Base-by-base conservation (phyloP, 2,113 vertebrate species). In the Mesocricetus auratus region DNA sequence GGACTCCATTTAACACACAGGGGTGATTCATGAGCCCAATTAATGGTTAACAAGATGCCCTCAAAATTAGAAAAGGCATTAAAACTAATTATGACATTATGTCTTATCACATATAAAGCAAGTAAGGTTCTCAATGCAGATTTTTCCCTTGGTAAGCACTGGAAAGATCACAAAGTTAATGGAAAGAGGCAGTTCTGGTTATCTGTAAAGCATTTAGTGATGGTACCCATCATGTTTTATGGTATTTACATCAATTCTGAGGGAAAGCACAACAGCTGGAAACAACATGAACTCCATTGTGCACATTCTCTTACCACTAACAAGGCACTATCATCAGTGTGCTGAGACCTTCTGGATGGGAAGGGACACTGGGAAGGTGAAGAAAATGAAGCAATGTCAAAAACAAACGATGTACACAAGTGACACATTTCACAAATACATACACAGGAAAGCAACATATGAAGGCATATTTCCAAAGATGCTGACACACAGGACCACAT, bases 241-340 rank as follows among this genome's bases (percentile, higher is more conserved):
- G 98, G 96, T 97, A 98, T 98, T 96, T 81, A 96, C 94, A 97
- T 96, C 94, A 97, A 94, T 73, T 96, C 93, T 96, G 33, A 90
- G 86, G 53, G 95, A 90, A 78, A 86, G 94, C 89, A 96, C 47
- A 62, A 74, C 0, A n/a, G 91, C 97, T 97, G 97, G 85, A 97
- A 95, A 97, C 29, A 92, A 96, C 94, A 97, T 66, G 90, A 95
- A 97, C 42, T 97, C 91, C 94, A 97, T 95, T 93, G 94, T 96
- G 95, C 98, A 98, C 98, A 98, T 97, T 95, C 96, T 98, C 99
- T 99, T 99, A 99, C 99, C 99, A 99, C 99, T 98, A 99, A 99
- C 97, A 99, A 99, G 98, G 99, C 99, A 98, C 99, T 99, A 99
- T 99, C 99, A 98, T 99, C 99, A 98, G 99, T 99, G 98, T 99